A percentile compares a stretch with the other conserved stretches of the same genome.
Conservation (phyloP, 2,888 invertebrate genomes). For the Dorcus hopei region DNA sequence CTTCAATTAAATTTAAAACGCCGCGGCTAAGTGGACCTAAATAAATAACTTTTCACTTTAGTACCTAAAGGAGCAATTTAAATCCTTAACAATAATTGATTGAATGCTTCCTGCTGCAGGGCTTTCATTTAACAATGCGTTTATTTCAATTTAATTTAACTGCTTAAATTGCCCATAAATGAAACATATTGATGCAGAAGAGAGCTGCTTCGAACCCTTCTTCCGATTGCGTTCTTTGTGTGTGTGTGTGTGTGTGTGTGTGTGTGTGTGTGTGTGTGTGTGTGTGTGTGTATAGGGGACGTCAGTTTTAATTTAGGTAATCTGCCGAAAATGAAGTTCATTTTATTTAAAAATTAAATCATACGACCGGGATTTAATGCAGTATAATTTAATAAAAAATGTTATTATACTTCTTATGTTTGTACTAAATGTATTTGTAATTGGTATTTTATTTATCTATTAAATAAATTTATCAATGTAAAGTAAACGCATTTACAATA, state of each 20-base stretch:
- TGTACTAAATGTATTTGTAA: too few relatives aligned
- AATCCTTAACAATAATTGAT: conserved; percentile 5
- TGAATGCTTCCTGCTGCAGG: conserved; percentile 1
- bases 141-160: conserved; percentile 6
- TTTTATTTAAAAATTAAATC: too few relatives aligned
- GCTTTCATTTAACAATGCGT: background rate
- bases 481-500: too few relatives aligned
- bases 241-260: background rate
- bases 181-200: background rate
- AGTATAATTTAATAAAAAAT: too few relatives aligned
- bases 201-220: too few relatives aligned
- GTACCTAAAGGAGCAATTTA: conserved; percentile 1
- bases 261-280: background rate
- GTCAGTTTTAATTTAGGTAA: background rate
- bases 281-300: background rate
- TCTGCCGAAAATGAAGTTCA: too few relatives aligned
- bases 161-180: conserved; percentile 4
- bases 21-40: background rate
- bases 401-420: too few relatives aligned
- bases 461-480: too few relatives aligned
- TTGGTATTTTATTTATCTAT: too few relatives aligned
- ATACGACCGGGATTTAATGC: too few relatives aligned
- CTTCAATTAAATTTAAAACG: too few relatives aligned
- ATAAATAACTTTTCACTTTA: conserved; percentile 1
- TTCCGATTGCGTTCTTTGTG: background rate